A percentile compares a stretch with the other conserved stretches of the same genome.
phyloP scores from a whole-genome alignment of 2,113 vertebrate genomes.

The Xenotilapia longispinis region DNA sequence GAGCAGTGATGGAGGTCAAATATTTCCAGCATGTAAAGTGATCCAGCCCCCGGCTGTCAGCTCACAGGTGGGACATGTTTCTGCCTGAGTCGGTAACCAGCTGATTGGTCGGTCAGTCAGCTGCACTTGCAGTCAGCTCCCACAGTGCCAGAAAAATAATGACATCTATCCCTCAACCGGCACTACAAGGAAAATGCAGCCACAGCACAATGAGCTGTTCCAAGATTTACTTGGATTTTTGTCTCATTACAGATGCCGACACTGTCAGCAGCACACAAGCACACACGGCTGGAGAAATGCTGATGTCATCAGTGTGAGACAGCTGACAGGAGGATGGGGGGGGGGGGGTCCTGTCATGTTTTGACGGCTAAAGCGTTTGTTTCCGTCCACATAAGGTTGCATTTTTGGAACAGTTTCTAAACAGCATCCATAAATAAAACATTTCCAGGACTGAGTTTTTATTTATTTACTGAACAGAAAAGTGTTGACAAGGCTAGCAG shows the following conservation, averaged over 20 bases:
- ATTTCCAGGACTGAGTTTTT: neutral
- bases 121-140: neutral
- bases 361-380: conserved; percentile 1
- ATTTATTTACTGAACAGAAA: neutral
- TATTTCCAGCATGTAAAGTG: neutral
- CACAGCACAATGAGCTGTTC: neutral
- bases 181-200: neutral
- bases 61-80: neutral
- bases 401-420: neutral
- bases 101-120: neutral
- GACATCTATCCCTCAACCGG: neutral
- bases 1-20: neutral
- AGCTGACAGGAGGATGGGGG: neutral
- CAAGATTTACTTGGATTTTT: neutral
- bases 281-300: neutral
- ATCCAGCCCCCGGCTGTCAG: neutral
- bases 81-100: neutral
- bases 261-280: neutral
- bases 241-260: neutral
- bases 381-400: neutral
- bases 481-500: neutral
- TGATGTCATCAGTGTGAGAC: conserved; percentile 38
- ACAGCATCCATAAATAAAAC: neutral
- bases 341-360: neutral
- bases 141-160: neutral